These are phyloP conservation scores for Nephotettix cincticeps DNA, from an alignment of 1,140 invertebrate species.

Conservation along the genomic window DNA sequence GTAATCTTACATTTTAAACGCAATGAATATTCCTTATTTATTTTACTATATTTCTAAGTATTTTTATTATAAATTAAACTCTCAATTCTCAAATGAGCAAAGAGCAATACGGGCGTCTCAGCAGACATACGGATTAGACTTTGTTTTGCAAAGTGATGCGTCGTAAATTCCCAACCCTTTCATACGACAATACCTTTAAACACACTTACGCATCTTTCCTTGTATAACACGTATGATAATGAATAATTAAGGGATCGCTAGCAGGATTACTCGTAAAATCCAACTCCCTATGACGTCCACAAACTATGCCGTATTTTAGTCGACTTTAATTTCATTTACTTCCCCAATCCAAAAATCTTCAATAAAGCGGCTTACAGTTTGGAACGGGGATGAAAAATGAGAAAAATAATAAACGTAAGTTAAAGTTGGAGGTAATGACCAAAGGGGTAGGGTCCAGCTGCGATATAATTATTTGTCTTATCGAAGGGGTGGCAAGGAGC, in stretches of 20 bases:
- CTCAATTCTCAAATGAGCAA: too few species aligned
- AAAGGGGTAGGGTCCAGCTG: background rate
- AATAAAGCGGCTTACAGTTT: background rate
- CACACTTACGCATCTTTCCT: background rate
- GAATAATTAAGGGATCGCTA: too few species aligned
- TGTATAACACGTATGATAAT: background rate
- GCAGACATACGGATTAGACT: too few species aligned
- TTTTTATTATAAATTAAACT: too few species aligned
- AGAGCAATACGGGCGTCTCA: too few species aligned
- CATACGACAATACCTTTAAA: background rate
- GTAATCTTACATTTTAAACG: too few species aligned
- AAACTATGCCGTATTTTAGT: background rate
- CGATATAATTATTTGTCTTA: slow-evolving; percentile 11
- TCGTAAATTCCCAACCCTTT: background rate
- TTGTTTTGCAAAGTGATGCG: background rate
- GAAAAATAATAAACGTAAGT: background rate
- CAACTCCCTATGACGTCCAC: background rate
- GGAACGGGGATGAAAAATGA: background rate
- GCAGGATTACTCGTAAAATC: too few species aligned
- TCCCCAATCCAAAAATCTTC: background rate
- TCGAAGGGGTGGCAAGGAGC: background rate
- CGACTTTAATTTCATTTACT: background rate
- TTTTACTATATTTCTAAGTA: too few species aligned
- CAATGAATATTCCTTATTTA: too few species aligned
- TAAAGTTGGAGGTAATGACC: background rate